Percentiles rank a stretch among this genome's conserved stretches.
phyloP scores from a whole-genome alignment of 2,797 vertebrate species.

The Takifugu ocellatus region DNA sequence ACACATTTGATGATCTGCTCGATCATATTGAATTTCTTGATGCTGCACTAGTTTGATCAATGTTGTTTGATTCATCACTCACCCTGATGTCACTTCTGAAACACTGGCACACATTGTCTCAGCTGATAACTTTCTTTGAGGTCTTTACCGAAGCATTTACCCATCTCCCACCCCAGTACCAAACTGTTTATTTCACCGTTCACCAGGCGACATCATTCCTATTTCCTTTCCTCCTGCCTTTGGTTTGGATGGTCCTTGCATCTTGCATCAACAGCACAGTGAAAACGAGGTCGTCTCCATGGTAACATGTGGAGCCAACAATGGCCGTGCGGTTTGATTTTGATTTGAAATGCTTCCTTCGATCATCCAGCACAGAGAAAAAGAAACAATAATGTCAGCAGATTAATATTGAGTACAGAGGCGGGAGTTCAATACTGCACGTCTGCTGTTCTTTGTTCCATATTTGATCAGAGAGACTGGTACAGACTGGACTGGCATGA shows the following conservation, averaged over 20 bases:
- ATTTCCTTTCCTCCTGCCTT: slow-evolving; percentile 45
- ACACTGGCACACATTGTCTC: slow-evolving; percentile 27
- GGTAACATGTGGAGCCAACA: slow-evolving; percentile 67
- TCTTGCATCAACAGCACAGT: slow-evolving; percentile 53
- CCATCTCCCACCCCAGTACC: slow-evolving; percentile 12
- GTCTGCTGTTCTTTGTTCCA: slow-evolving; percentile 57
- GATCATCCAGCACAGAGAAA: slow-evolving; percentile 42
- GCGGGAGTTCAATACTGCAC: slow-evolving; percentile 44
- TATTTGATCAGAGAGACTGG: slow-evolving; percentile 51
- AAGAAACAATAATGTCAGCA: slow-evolving; percentile 43
- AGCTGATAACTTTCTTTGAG: neutral
- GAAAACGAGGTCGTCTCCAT: slow-evolving; percentile 76
- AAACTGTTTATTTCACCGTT: slow-evolving; percentile 29
- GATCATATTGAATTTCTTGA: slow-evolving; percentile 4
- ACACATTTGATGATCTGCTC: neutral
- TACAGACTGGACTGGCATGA: slow-evolving; percentile 18
- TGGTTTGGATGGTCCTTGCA: slow-evolving; percentile 24
- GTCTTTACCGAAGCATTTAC: slow-evolving; percentile 23
- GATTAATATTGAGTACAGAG: slow-evolving; percentile 66
- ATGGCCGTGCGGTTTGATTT: slow-evolving; percentile 56
- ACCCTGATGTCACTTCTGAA: slow-evolving; percentile 11
- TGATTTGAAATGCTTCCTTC: slow-evolving; percentile 39
- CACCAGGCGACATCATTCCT: slow-evolving; percentile 50
- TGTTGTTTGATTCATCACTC: slow-evolving; percentile 13
- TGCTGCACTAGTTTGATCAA: too few species aligned